phyloP scores from a whole-genome alignment of 2,797 vertebrate species.

The Falco novaeseelandiae region DNA sequence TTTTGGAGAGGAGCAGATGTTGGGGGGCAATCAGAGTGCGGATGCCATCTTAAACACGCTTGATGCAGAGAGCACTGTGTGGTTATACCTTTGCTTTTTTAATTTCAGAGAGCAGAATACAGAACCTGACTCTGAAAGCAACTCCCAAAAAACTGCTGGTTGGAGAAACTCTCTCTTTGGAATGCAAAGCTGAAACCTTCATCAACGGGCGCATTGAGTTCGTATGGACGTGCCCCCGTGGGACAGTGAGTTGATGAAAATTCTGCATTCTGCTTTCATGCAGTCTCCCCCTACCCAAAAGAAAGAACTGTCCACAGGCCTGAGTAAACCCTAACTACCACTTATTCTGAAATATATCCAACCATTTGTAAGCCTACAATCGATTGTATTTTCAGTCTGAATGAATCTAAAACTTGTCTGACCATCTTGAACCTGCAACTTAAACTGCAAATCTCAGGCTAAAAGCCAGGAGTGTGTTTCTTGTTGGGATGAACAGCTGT shows the following conservation, averaged over 20 bases:
- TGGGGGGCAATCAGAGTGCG: not conserved
- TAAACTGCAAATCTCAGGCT: not conserved
- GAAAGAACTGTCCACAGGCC: not conserved
- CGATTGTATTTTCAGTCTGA: not conserved
- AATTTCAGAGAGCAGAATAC: slow-evolving; percentile 51
- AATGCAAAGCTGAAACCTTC: slow-evolving; percentile 81
- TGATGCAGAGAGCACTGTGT: not conserved
- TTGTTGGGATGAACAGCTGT: not conserved
- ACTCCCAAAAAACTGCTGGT: slow-evolving; percentile 75
- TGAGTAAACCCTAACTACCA: not conserved
- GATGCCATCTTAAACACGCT: not conserved
- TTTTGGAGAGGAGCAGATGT: not conserved
- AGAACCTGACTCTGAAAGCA: slow-evolving; percentile 60
- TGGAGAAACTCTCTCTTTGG: slow-evolving; percentile 82
- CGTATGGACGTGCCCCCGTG: slow-evolving; percentile 79
- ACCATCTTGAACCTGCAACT: not conserved
- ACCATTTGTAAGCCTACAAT: not conserved
- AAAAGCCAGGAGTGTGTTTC: not conserved
- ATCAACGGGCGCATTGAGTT: slow-evolving; percentile 80
- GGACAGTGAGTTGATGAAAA: slow-evolving; percentile 72
- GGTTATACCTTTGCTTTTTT: not conserved
- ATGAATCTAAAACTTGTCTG: not conserved
- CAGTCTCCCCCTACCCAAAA: not conserved
- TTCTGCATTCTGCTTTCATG: not conserved
- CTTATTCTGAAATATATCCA: not conserved